Evolutionary conservation across 2,113 vertebrate species (phyloP).

Genomic region (Urocitellus parryii): DNA sequence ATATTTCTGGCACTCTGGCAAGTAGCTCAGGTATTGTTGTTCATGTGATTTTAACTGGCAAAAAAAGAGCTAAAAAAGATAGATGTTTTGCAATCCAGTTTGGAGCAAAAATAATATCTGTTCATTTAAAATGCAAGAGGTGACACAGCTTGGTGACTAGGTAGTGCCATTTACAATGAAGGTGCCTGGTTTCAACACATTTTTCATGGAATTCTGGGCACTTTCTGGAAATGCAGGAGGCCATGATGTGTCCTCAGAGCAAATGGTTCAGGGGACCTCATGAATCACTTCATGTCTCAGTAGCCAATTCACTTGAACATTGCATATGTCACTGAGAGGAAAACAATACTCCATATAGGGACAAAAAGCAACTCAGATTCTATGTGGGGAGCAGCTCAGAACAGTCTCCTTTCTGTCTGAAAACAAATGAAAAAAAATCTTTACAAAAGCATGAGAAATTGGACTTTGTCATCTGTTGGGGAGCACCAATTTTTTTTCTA

Average conservation of each 20-base stretch:
- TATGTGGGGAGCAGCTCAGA: neutral
- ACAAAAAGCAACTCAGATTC: neutral
- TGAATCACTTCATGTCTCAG: no score
- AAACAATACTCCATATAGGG: accelerated
- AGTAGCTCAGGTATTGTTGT: neutral
- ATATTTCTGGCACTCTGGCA: no score
- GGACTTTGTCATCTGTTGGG: slow-evolving; percentile 35
- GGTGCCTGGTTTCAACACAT: neutral
- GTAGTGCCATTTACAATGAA: neutral
- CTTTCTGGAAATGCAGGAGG: neutral
- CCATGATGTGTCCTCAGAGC: neutral
- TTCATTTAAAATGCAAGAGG: slow-evolving; percentile 67
- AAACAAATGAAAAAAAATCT: neutral
- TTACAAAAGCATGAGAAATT: slow-evolving; percentile 51
- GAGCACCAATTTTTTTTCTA: neutral
- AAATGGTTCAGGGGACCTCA: no score
- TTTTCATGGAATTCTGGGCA: neutral
- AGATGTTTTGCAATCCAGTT: slow-evolving; percentile 52
- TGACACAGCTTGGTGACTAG: slow-evolving; percentile 52
- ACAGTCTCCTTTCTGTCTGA: neutral
- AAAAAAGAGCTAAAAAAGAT: neutral
- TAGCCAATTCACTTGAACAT: no score
- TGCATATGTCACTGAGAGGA: no score
- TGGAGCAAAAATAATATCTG: slow-evolving; percentile 77
- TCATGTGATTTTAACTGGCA: slow-evolving; percentile 53